Evolutionary conservation across 37 sponge, comb jelly and placozoan species (phyloP), one percentile per base, ranked within the genome.

Genomic region (Halichondria panicea): DNA sequence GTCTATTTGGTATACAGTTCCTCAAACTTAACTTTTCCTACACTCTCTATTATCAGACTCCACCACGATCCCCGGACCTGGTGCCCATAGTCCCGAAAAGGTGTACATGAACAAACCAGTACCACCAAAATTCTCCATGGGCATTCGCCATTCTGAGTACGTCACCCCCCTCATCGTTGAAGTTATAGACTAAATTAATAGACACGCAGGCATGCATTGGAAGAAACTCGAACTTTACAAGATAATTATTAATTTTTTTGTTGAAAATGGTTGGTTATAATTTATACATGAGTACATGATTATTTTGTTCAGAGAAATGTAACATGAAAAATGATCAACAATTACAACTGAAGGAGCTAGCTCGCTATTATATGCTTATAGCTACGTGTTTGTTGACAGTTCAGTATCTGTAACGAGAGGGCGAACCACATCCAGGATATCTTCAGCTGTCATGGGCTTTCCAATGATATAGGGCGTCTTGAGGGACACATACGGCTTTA

Each of bases 81-180:
- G 98, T 19, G 92, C 95, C 27, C 71, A 97, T 74, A 79, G 75
- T 33, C 98, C 98, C 32, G 98, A 97, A 72, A 77, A 74, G 41
- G 98, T 97, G 0, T 42, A 57, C 57, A 37, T 87, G 42, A 83
- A 87, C 88, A 84, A 96, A 58, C 63, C 59, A 24, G 48, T 60
- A 19, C 66, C 92, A 30, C 98, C 98, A 32, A 82, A 74, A 55
- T 94, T 79, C 85, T 97, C 98, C 50, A 68, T 97, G 69, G 95
- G 95, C 3, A 94, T 97, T 66, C 48, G 94, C 22, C 98, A 97
- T 90, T 97, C 98, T 4, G 98, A 97, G 62, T 97, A 86, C 74
- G 78, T 89, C 72, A 91, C 98, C 30, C 98, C 98, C 22, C 94
- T 91, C 67, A 93, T 97, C 43, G 61, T 94, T 15, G 92, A 89